Evolutionary conservation across 1,140 invertebrate species (phyloP).

Genomic region (Bombus balteatus): DNA sequence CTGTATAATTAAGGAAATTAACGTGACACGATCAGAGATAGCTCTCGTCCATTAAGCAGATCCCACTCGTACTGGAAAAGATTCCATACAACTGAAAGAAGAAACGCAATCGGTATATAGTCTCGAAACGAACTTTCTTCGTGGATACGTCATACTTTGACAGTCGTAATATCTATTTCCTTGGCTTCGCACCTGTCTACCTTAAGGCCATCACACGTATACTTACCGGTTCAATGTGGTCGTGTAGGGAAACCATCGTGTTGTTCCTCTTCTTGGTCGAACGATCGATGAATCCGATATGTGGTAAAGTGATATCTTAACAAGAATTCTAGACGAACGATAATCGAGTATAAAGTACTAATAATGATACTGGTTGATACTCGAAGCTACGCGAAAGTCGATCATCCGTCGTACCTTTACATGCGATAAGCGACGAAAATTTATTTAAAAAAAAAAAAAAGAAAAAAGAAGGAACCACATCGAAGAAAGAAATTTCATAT

Average conservation of each 20-base stretch:
- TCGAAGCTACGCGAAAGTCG: background rate
- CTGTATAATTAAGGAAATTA: conserved; percentile 60
- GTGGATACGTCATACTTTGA: conserved; percentile 46
- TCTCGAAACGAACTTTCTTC: conserved; percentile 30
- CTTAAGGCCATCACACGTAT: conserved; percentile 48
- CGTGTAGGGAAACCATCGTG: conserved; percentile 4
- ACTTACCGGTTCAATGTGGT: background rate
- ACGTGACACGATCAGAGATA: conserved; percentile 46
- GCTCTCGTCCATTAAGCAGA: conserved; percentile 36
- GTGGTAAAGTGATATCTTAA: conserved; percentile 21
- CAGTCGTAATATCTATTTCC: conserved; percentile 59
- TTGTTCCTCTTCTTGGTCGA: background rate
- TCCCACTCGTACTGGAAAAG: background rate
- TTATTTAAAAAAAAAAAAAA: no score
- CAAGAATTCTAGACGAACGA: background rate
- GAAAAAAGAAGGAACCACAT: background rate
- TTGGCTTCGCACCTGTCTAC: conserved; percentile 56
- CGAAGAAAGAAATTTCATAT: background rate
- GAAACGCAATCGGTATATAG: background rate
- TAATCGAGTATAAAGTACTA: conserved; percentile 2
- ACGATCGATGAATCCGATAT: conserved; percentile 18
- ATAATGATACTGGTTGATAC: background rate
- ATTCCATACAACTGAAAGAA: background rate
- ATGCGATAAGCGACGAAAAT: background rate
- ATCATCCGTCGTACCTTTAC: background rate